Evolutionary conservation across 2,797 vertebrate species (phyloP), one percentile per base, ranked within the genome.

Genomic region (Delichon dasypus): DNA sequence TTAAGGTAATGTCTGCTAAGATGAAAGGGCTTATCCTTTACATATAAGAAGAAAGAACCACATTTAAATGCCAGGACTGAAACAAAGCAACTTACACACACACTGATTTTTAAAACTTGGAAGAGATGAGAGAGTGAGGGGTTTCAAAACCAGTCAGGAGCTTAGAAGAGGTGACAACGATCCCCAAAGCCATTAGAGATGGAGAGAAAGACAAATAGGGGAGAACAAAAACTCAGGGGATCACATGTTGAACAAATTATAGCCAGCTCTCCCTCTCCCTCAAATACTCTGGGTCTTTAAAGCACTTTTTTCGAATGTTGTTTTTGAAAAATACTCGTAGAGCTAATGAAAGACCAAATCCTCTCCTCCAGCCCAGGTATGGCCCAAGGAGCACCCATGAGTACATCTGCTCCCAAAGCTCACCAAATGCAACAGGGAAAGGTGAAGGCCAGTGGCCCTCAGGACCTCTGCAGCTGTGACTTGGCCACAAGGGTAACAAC

Each of bases 1-100:
- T 97, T 96, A 97, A 97, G 96, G 97, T 96, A 97, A 97, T 97
- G 94, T 92, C 77, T 96, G 79, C 93, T 88, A 92, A 94, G 94
- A 95, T 95, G 93, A 96, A 96, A 97, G 88, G 83, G 75, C 55
- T 84, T 76, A 93, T 95, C 94, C 82, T 96, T 96, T 91, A 89
- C 87, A 90, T 13, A 25, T 26, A 53, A 38, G 79, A 93, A 96
- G 82, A 96, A 96, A 92, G 94, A 93, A 79, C 34, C 60, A 65
- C 75, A 87, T 91, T 95, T 93, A 88, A 93, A 86, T 32, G 40
- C 68, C 44, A 85, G 67, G 62, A 94, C 38, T 70, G 65, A 89
- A 94, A 94, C 85, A 94, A 96, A 96, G 85, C 64, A 89, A 61
- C 84, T 91, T 94, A 72, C 60, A 67, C 67, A 66, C 40, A 94